Evolutionary conservation across 37 sponge, comb jelly and placozoan species (phyloP), one percentile per base, ranked within the genome.

Genomic region (Spongia lamella): DNA sequence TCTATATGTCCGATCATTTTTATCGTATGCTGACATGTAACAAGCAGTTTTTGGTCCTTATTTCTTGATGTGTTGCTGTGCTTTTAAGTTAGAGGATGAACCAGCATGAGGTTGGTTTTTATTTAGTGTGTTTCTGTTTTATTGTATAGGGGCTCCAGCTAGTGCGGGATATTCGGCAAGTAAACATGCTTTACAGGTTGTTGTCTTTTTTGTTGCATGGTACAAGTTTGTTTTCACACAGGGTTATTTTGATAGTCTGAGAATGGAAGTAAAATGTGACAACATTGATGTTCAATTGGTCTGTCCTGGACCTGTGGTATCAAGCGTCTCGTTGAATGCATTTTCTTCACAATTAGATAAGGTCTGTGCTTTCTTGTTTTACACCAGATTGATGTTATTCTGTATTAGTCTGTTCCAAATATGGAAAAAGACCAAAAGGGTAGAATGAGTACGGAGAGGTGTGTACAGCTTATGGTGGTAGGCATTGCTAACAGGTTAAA

Each of bases 231-330:
- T n/a, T n/a, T n/a, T 49, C 38, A 50, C 63, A 29, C 47, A 89
- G 91, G 97, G 97, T 20, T 96, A 72, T 61, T 96, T 96, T 63
- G 77, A 86, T 58, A 66, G 88, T 14, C 65, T 96, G 63, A 63
- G 93, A 20, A 87, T 88, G 90, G 97, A 96, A 71, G 25, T 96
- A 14, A 66, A 78, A 38, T 83, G 73, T 36, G 63, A 32, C 1
- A 87, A 87, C 0, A 61, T 96, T 2, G 56, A 53, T 6, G 68
- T 93, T 7, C 74, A 76, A 22, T 74, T 47, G 56, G 89, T 92
- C 33, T 96, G 97, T 56, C 97, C 97, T 19, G 97, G 97, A 7
- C 88, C 93, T 16, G 94, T 93, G 32, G 81, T 76, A 39, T 81
- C 85, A 5, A 43, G 58, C 13, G 58, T 75, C n/a, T 55, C 56